Percentiles rank a stretch among this genome's conserved stretches.
Conservation (phyloP, 2,113 vertebrate species). For the Callithrix jacchus region DNA sequence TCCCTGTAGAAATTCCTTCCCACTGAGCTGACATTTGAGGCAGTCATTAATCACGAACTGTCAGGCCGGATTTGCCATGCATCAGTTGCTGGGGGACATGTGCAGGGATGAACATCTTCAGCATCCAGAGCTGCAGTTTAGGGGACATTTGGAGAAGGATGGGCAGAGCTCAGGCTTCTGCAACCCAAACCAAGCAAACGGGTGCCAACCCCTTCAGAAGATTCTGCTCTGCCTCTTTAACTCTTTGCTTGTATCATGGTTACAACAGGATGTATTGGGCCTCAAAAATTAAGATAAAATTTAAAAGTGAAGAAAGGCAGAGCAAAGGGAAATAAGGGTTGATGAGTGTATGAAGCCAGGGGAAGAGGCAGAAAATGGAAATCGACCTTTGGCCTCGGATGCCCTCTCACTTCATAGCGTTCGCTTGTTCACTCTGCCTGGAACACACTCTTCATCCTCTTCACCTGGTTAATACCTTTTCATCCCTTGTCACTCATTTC, state of each 20-base stretch:
- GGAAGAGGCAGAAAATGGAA: not conserved
- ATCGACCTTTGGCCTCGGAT: not conserved
- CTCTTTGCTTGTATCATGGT: not conserved
- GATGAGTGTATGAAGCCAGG: not conserved
- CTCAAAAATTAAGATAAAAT: not conserved
- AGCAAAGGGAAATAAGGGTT: not conserved
- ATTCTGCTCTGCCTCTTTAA: not conserved
- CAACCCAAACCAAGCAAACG: not conserved
- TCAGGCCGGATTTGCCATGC: accelerated
- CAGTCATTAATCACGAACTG: not conserved
- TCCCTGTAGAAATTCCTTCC: not conserved
- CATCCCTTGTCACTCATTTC: not conserved
- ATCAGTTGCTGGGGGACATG: not conserved
- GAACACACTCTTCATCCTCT: not conserved
- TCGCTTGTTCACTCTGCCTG: not conserved
- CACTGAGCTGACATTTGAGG: not conserved
- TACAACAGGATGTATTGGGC: not conserved
- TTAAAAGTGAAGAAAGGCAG: not conserved
- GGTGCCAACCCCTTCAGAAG: accelerated
- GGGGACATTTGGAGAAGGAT: accelerated
- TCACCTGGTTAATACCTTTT: not conserved
- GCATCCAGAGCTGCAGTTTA: not conserved
- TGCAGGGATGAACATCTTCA: not conserved
- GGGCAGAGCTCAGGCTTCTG: not conserved
- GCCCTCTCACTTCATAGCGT: accelerated